Percentiles rank a stretch among this genome's conserved stretches.
Conservation (phyloP, 2,113 vertebrate species). For the Sorex fumeus region DNA sequence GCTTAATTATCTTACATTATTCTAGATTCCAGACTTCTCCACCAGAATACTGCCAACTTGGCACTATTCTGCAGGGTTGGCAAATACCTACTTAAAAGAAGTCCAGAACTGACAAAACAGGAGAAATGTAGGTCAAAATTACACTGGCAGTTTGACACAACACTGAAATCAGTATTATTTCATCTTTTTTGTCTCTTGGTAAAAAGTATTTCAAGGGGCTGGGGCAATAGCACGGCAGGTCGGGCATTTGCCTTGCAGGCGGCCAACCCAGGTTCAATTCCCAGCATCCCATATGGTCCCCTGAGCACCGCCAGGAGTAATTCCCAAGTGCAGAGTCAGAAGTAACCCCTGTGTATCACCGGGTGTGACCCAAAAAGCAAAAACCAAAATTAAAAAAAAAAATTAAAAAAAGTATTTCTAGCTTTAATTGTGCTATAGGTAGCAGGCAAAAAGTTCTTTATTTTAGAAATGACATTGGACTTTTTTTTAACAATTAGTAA, state of each 20-base stretch:
- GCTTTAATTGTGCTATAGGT: neutral
- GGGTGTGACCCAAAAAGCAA: no score
- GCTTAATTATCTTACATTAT: slow-evolving; percentile 49
- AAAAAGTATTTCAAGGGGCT: neutral
- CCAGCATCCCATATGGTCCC: no score
- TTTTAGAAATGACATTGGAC: neutral
- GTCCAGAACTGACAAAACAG: slow-evolving; percentile 58
- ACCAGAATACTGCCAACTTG: slow-evolving; percentile 39
- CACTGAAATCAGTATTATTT: slow-evolving; percentile 24
- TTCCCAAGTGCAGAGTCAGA: no score
- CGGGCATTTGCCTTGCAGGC: no score
- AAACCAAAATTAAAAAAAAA: no score
- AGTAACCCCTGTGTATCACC: no score
- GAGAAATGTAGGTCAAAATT: slow-evolving; percentile 31
- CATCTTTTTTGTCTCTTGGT: slow-evolving; percentile 60
- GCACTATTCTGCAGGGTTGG: slow-evolving; percentile 15
- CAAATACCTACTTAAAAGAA: slow-evolving; percentile 59
- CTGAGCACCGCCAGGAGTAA: no score
- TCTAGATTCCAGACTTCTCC: slow-evolving; percentile 32
- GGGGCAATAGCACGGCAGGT: no score
- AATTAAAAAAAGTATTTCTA: slow-evolving; percentile 39
- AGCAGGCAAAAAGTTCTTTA: slow-evolving; percentile 42
- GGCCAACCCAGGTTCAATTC: no score
- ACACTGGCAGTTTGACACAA: slow-evolving; percentile 35
- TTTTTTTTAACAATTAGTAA: slow-evolving; percentile 62